Evolutionary conservation across 2,797 vertebrate species (phyloP).

Genomic region (Vireo griseus): DNA sequence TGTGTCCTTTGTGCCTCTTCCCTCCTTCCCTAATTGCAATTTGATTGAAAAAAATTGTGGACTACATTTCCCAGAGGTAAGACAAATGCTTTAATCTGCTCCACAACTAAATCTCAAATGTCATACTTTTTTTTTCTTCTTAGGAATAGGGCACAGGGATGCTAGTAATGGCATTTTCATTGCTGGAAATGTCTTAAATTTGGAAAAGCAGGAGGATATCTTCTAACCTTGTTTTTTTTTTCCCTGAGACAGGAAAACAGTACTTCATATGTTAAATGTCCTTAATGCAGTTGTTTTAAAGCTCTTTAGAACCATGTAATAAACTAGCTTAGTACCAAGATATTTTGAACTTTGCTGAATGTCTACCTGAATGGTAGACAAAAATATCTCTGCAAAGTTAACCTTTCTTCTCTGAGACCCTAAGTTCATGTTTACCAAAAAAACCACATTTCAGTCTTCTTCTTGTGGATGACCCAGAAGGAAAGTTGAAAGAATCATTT

Average conservation of each 20-base stretch:
- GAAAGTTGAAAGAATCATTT: not conserved
- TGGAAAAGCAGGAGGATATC: not conserved
- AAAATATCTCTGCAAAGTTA: not conserved
- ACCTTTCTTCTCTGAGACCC: not conserved
- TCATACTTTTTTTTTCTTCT: not conserved
- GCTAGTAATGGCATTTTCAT: slow-evolving; percentile 12
- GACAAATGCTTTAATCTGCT: not conserved
- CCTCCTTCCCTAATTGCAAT: not conserved
- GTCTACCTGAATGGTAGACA: not conserved
- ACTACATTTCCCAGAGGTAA: not conserved
- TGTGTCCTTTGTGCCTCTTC: not conserved
- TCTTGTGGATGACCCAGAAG: not conserved
- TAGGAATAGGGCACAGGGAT: not conserved
- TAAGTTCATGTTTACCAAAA: not conserved
- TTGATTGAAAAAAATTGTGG: not conserved
- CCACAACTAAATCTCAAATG: not conserved
- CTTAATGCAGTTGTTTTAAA: not conserved
- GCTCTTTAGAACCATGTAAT: not conserved
- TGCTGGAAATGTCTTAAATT: not conserved
- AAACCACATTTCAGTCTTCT: not conserved
- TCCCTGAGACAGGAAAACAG: not conserved
- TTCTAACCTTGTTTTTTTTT: not conserved
- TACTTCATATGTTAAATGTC: not conserved
- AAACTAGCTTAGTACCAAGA: not conserved
- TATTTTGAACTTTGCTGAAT: not conserved